Conservation (phyloP, 2,888 invertebrate species). For the Tromatobia lineatoria region DNA sequence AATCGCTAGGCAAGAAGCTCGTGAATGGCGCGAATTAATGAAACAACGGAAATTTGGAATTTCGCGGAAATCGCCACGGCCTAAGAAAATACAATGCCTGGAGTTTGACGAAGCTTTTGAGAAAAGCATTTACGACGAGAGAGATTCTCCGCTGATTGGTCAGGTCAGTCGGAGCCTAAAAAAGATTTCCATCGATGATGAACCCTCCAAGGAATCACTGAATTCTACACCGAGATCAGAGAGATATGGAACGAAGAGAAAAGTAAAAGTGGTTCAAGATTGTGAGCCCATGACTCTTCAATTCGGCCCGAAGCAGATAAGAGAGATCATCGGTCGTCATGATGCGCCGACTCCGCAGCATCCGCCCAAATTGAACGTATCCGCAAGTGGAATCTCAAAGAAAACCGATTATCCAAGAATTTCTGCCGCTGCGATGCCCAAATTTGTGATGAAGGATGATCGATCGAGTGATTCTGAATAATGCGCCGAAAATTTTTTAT, state of each 20-base stretch:
- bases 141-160: conserved; percentile 7
- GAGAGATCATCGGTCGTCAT: conserved; percentile 60
- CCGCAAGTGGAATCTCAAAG: conserved; percentile 33
- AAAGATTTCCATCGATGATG: conserved; percentile 36
- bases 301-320: conserved; percentile 68
- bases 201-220: conserved; percentile 31
- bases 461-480: neutral
- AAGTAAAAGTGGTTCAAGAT: conserved; percentile 37
- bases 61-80: conserved; percentile 24
- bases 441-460: conserved; percentile 34
- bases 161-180: conserved; percentile 12
- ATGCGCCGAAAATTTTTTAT: too few species aligned
- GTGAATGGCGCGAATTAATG: conserved; percentile 39
- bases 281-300: conserved; percentile 58
- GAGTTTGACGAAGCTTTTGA: conserved; percentile 43
- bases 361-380: conserved; percentile 23
- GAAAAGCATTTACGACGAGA: neutral
- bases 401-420: conserved; percentile 66
- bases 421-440: conserved; percentile 63
- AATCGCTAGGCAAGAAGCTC: conserved; percentile 53
- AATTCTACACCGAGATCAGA: conserved; percentile 27
- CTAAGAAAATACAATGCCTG: neutral
- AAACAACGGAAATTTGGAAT: conserved; percentile 30
- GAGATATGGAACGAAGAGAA: conserved; percentile 18
- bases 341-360: conserved; percentile 52